Evolutionary conservation across 2,797 vertebrate species (phyloP), one percentile per base, ranked within the genome.

Genomic region (Carapus acus): DNA sequence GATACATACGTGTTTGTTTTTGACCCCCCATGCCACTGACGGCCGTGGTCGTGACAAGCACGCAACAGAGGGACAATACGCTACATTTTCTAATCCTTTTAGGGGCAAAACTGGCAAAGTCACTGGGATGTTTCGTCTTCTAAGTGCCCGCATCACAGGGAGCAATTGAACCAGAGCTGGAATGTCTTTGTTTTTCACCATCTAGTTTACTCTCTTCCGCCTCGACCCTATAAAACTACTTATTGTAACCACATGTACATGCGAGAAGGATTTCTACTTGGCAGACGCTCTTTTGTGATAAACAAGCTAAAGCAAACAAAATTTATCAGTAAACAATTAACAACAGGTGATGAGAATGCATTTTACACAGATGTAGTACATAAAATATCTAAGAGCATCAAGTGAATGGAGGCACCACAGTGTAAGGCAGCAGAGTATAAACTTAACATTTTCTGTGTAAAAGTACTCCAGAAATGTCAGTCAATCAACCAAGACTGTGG

Each of bases 1-100:
- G 36, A 9, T 71, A 71, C 74, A 53, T 71, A 71, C 74, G 51
- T 81, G 52, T 79, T 78, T 78, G 48, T 77, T 47, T 54, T 57
- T 57, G 49, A 46, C 49, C 53, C 56, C 67, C 42, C 24, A 31
- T 45, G 58, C 46, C n/a, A 36, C 68, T 50, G 57, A 37, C 34
- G 51, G 58, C 49, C 64, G 58, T 62, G 34, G 58, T 62, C 77
- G 73, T 60, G 58, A 65, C 62, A 56, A 39, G 49, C 49, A 55
- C 57, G 51, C 61, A 46, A 21, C 58, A 37, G 58, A 58, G 6
- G 19, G 62, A 34, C 23, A 41, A 43, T 18, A 13, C 37, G 37
- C 62, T 68, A 39, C 65, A 23, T 42, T 53, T 27, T 54, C 14
- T 50, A 2, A 3, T 66, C 72, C 78, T 81, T 81, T 76, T 79